Evolutionary conservation across 2,113 vertebrate genomes (phyloP).

Genomic region (Gavialis gangeticus): DNA sequence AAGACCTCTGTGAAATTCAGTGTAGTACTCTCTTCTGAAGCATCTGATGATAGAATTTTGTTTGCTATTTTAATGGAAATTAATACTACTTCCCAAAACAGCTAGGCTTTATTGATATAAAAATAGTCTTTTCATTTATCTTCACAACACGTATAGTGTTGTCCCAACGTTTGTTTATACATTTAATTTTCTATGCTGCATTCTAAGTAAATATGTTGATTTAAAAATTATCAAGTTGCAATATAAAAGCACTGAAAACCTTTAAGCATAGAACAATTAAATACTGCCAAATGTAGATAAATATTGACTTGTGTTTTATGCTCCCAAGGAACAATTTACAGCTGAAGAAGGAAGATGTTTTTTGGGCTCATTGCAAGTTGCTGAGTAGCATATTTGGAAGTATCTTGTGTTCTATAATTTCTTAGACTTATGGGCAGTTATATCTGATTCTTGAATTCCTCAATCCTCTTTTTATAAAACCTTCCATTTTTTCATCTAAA

Average conservation of each 20-base stretch:
- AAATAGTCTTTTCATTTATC: background rate
- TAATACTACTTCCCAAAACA: background rate
- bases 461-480: no score
- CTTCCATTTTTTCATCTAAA: background rate
- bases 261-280: background rate
- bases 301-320: background rate
- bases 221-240: background rate
- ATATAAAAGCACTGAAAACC: background rate
- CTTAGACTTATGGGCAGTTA: background rate
- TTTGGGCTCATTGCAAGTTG: no score
- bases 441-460: background rate
- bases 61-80: background rate
- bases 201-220: background rate
- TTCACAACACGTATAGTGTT: background rate
- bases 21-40: no score
- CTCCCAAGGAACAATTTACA: background rate
- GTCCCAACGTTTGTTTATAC: background rate
- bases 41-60: no score
- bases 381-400: background rate
- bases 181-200: background rate
- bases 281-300: background rate
- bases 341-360: background rate
- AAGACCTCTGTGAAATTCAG: no score
- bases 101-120: background rate
- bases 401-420: no score